Evolutionary conservation across 2,797 vertebrate genomes (phyloP).

Genomic region (Balearica regulorum): DNA sequence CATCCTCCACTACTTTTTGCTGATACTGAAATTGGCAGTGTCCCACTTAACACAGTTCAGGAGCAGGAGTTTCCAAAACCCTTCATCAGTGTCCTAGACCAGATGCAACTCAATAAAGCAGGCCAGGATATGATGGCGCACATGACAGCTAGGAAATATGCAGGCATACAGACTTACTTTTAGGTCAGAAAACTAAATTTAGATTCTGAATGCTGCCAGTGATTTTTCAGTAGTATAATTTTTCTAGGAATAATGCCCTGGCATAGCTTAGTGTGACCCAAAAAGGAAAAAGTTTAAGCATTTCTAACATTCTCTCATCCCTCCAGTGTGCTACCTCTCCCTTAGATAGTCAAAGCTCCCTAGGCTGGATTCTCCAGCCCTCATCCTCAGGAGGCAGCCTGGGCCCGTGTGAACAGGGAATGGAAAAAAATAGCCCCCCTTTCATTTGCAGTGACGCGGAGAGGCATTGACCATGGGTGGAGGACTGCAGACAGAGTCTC

Average conservation of each 20-base stretch:
- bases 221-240: neutral
- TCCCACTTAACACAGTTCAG: neutral
- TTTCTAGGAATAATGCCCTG: neutral
- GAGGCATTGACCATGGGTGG: neutral
- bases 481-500: neutral
- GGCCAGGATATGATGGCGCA: neutral
- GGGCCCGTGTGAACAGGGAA: neutral
- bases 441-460: neutral
- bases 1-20: neutral
- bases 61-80: neutral
- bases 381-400: neutral
- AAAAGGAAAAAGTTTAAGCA: neutral
- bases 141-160: neutral
- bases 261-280: neutral
- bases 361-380: neutral
- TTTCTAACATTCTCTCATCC: neutral
- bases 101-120: neutral
- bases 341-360: neutral
- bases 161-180: neutral
- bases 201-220: neutral
- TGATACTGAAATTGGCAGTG: neutral
- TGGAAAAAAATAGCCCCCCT: neutral
- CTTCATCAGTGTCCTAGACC: neutral
- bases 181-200: neutral
- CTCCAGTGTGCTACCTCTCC: neutral